Evolutionary conservation across 2,888 invertebrate species (phyloP), one percentile per base, ranked within the genome.

Genomic region (Morinoia aosen): DNA sequence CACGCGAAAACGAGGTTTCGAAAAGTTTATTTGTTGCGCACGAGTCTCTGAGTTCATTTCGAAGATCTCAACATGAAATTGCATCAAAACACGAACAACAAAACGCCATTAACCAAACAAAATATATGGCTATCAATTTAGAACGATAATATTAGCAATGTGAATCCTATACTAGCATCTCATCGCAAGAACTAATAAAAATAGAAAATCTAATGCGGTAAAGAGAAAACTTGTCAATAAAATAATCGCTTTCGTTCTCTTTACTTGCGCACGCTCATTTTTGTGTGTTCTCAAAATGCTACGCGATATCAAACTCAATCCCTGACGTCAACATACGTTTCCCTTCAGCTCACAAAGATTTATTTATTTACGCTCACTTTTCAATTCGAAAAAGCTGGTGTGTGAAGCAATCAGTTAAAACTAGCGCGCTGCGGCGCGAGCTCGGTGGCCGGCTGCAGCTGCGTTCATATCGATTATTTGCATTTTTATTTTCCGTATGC

Each of bases 341-440:
- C 90, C 90, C 39, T 90, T 90, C 48, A 90, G 90, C 76, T 76
- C 76, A 76, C 39, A 90, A 90, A 40, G 48, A 90, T 40, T 11
- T 90, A 48, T 90, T 90, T 90, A 90, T 48, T 48, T 90, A 48
- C 90, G 14, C 48, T 10, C 48, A 40, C 76, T 90, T 90, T 90
- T 90, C 57, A 57, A 93, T 93, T 93, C 57, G 57, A 39, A 39
- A 57, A 57, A 56, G 57, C 57, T 93, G 39, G 57, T 48, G 40
- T n/a, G 93, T n/a, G 33, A 93, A 93, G 93, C 93, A 93, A 93
- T 93, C 93, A 93, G 57, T 90, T 57, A 93, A 93, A 93, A 93
- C 93, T 48, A 93, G 57, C 58, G 56, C 33, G 93, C 93, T 57
- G 56, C 93, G 57, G 93, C 93, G 14, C 57, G 57, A 93, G 93